These are phyloP conservation scores for Martes flavigula DNA, from an alignment of 2,797 vertebrate species.

Conservation along the genomic window DNA sequence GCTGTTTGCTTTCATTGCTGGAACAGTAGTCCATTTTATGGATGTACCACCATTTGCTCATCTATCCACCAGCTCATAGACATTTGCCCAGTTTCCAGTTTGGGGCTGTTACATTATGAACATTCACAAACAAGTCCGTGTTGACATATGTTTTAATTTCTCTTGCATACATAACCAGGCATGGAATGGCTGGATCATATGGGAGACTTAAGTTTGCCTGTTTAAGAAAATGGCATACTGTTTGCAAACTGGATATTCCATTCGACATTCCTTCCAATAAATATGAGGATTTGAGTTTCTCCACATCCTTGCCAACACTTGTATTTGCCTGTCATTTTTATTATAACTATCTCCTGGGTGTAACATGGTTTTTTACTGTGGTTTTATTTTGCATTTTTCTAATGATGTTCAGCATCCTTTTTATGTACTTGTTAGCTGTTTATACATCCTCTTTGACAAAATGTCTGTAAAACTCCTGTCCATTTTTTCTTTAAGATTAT, in stretches of 20 bases:
- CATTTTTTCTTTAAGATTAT: not conserved
- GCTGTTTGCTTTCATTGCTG: too few relatives aligned
- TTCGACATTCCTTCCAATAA: not conserved
- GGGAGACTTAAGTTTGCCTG: not conserved
- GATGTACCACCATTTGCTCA: not conserved
- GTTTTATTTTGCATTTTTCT: not conserved
- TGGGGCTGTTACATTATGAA: not conserved
- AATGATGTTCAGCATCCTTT: not conserved
- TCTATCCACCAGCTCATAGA: not conserved
- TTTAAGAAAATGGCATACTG: not conserved
- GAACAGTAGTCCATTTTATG: not conserved
- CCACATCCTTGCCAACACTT: not conserved
- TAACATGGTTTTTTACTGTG: not conserved
- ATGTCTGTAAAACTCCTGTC: not conserved
- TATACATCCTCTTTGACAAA: not conserved
- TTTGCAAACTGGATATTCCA: not conserved
- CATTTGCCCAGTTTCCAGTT: not conserved
- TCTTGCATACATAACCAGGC: not conserved
- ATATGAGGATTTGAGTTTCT: not conserved
- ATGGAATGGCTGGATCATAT: not conserved
- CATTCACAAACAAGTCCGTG: not conserved
- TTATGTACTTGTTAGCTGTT: not conserved
- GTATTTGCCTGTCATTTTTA: not conserved
- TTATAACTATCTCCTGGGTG: not conserved
- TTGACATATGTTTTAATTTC: not conserved